Evolutionary conservation across 2,113 vertebrate species (phyloP), one percentile per base, ranked within the genome.

Genomic region (Spea bombifrons): DNA sequence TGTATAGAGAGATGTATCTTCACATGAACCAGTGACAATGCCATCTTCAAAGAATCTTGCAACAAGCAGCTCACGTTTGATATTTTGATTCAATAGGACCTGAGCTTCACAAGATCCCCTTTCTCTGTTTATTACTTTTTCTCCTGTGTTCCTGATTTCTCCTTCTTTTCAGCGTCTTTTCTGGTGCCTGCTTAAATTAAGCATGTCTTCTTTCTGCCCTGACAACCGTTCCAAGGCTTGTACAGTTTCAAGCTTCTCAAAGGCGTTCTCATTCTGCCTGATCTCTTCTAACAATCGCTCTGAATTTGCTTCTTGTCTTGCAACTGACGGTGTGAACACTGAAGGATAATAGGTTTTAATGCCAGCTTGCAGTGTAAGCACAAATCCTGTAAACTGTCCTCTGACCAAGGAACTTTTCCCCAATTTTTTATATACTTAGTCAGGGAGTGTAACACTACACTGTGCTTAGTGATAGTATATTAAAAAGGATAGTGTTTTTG

Each of bases 31-130:
- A 15, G 64, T 76, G 78, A 81, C 82, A 79, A 81, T 80, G 64
- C 80, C 74, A 80, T 72, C 82, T 83, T 83, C 84, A 82, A 82
- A 85, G 82, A 66, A 63, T 49, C 75, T 52, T 71, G 67, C 78
- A 80, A 67, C 71, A 80, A 73, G 65, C 71, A 80, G 77, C 71
- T 73, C 71, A 74, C 71, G 77, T 80, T 80, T 80, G 78, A 80
- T 80, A 73, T 80, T 80, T 59, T 80, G 71, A 74, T 80, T 80
- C 78, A 80, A 74, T 68, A 67, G 71, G 78, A 80, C 78, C 78
- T 74, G 65, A 80, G 78, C 71, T 80, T 80, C 78, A 80, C 78
- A 80, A 74, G 78, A 80, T 73, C 71, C 71, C 75, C 57, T 53
- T 80, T 80, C 64, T 72, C 71, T 80, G 71, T 80, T 80, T 74